A percentile compares a stretch with the other conserved stretches of the same genome.
phyloP scores from a whole-genome alignment of 2,888 invertebrate genomes.

The Trachelus iudaicus region DNA sequence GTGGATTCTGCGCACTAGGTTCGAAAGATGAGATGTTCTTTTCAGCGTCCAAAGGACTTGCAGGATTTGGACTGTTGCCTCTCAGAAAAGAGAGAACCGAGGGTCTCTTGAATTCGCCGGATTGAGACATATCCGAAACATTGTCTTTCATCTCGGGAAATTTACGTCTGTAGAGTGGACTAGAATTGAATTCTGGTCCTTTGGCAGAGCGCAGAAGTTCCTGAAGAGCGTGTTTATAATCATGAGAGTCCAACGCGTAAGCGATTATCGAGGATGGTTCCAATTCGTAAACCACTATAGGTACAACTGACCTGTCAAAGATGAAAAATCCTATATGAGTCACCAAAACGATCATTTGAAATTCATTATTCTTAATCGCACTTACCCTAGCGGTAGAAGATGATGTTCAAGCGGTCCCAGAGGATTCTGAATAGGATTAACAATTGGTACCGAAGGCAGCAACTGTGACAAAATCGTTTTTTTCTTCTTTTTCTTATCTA shows the following conservation, averaged over 20 bases:
- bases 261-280: slow-evolving; percentile 89
- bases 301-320: slow-evolving; percentile 64
- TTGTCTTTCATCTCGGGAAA: slow-evolving; percentile 64
- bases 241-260: slow-evolving; percentile 79
- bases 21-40: slow-evolving; percentile 40
- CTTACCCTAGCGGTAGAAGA: slow-evolving; percentile 71
- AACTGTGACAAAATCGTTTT: slow-evolving; percentile 78
- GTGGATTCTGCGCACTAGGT: slow-evolving; percentile 11
- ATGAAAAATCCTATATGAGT: background rate
- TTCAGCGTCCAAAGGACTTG: slow-evolving; percentile 54
- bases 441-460: slow-evolving; percentile 69
- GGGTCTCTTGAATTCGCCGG: slow-evolving; percentile 55
- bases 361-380: slow-evolving; percentile 22
- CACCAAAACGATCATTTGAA: background rate
- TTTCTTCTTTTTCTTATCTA: slow-evolving; percentile 69
- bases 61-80: slow-evolving; percentile 57
- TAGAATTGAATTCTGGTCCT: slow-evolving; percentile 63
- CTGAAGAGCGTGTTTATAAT: slow-evolving; percentile 75
- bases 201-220: slow-evolving; percentile 61
- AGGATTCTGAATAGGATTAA: slow-evolving; percentile 69
- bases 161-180: slow-evolving; percentile 67
- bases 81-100: slow-evolving; percentile 60
- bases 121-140: slow-evolving; percentile 45
- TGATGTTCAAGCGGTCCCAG: slow-evolving; percentile 78
- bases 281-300: slow-evolving; percentile 80